Evolutionary conservation across 2,113 vertebrate species (phyloP).

Genomic region (Cnemophilus loriae): DNA sequence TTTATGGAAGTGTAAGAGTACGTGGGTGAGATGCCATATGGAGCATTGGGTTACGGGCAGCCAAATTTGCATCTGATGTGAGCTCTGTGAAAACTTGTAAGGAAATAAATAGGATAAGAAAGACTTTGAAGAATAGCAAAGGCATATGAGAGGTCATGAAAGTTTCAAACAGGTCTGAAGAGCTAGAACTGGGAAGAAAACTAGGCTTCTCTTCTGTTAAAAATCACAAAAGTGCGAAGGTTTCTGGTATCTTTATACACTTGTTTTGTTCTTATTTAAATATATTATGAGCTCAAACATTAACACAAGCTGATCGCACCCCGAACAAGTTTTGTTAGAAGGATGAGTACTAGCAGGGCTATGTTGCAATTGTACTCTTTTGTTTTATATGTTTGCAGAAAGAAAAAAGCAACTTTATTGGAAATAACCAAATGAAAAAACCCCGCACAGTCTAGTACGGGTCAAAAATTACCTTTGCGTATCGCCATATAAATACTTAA

Average conservation of each 20-base stretch:
- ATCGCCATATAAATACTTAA: neutral
- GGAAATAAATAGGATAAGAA: constrained; percentile 13
- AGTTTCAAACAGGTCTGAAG: neutral
- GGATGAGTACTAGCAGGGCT: neutral
- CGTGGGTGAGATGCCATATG: neutral
- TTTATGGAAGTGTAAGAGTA: neutral
- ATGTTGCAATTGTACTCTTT: neutral
- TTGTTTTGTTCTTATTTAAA: neutral
- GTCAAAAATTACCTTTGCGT: neutral
- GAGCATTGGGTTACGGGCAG: neutral
- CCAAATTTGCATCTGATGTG: neutral
- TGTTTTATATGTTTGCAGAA: neutral
- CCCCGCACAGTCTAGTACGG: neutral
- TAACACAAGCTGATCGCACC: neutral
- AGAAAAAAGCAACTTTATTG: neutral
- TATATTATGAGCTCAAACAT: neutral
- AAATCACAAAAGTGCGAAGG: neutral
- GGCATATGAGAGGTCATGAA: neutral
- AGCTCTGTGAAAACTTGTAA: neutral
- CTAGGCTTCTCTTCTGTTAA: neutral
- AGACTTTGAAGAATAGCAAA: neutral
- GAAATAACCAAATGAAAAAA: neutral
- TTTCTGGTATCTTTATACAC: neutral
- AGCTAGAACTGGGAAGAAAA: neutral
- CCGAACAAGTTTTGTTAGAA: neutral